Conservation (phyloP, 2,113 vertebrate species). For the Aepyceros melampus region DNA sequence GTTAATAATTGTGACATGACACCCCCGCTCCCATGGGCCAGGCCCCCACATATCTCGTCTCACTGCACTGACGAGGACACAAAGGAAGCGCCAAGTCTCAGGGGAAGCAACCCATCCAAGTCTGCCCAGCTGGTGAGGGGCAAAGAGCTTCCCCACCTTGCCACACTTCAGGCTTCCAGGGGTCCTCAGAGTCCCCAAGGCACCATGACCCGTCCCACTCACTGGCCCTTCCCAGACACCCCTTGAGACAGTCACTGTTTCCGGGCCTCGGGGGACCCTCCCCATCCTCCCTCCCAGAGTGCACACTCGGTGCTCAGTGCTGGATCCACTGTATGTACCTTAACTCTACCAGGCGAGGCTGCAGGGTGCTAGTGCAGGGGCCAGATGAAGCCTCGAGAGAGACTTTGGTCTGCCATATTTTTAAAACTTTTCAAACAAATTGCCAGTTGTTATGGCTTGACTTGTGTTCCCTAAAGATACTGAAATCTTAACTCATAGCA, state of each 20-base stretch:
- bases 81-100: background rate
- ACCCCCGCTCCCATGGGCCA: accelerated
- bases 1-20: background rate
- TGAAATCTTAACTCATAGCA: background rate
- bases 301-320: too few species aligned
- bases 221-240: background rate
- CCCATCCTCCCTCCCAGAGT: background rate
- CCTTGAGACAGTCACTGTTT: background rate
- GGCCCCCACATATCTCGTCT: background rate
- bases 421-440: background rate
- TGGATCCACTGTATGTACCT: background rate
- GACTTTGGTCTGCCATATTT: background rate
- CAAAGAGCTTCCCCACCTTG: background rate
- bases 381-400: background rate
- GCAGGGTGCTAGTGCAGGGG: too few species aligned
- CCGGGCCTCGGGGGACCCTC: background rate
- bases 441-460: background rate
- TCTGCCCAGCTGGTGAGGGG: background rate
- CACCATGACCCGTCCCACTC: too few species aligned
- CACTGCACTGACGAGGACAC: background rate
- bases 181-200: background rate
- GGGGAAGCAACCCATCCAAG: background rate
- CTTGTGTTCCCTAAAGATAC: background rate
- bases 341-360: background rate
- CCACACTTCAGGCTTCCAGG: background rate